Evolutionary conservation across 2,888 invertebrate genomes (phyloP), one percentile per base, ranked within the genome.

Genomic region (Volucella inanis): DNA sequence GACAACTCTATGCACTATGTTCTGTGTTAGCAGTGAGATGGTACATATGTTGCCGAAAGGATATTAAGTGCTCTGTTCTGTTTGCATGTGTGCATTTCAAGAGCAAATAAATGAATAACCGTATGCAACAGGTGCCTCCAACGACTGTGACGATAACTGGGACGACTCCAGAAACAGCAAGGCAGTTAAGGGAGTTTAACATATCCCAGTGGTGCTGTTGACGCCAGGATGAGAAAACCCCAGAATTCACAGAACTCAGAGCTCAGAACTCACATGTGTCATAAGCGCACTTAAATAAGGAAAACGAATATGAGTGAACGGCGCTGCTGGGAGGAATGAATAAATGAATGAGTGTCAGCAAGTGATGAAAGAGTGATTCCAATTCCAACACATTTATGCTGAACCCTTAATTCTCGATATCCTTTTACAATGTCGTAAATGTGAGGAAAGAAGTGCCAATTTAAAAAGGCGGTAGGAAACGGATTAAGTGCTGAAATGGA

Each of bases 71-170:
- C 31, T 70, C 52, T 72, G 49, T 55, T 59, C 59, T 67, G 59
- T 75, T 75, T 80, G 75, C 15, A 54, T 79, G 79, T 79, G 49
- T 80, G 85, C 76, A 76, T 85, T 67, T 75, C 72, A 67, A 80
- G 67, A 55, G 80, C 85, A 85, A 85, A 85, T 80, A 85, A 85
- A 85, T 80, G 85, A 85, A 80, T 72, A 39, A 80, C 62, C 55
- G 39, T 71, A 61, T 65, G 71, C 85, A 85, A 85, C 85, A 85
- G 80, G 85, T 85, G 71, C 54, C 54, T 67, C 59, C 59, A 59
- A 76, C 64, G 45, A 76, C 54, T 14, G 22, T 64, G 11, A 39
- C 15, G 43, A 47, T 45, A 18, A 31, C 15, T 50, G 38, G 39
- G 15, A 11, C 57, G 61, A 43, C 47, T 45, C 55, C 9, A 71